Evolutionary conservation across 2,888 invertebrate genomes (phyloP), one percentile per base, ranked within the genome.

Genomic region (Andricus curvator): DNA sequence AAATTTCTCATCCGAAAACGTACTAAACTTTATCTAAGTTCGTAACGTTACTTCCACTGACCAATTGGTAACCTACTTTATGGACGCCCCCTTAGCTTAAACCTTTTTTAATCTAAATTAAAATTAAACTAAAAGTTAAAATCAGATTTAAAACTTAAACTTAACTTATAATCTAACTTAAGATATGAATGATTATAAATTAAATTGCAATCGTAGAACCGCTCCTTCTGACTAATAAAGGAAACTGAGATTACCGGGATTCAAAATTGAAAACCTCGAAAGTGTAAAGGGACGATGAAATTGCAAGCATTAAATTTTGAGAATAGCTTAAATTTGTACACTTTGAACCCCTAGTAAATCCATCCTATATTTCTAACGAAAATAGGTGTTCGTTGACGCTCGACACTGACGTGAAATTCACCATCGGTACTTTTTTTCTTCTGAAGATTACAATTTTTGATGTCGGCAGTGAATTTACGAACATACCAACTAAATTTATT

Each of bases 371-470:
- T 29, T 74, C 56, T 74, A 74, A 68, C 25, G 51, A 70, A 70
- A 70, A 29, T 25, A 51, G n/a, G 51, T 56, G 51, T 56, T 74
- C 51, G 33, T 74, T 74, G 74, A 74, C n/a, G 51, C 51, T 74
- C 51, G 20, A 33, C 17, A 68, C 20, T 74, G 9, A 33, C 56
- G 33, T 37, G 11, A 74, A 56, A 74, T 74, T 74, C 74, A 74
- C 33, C 4, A 74, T 56, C 20, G 56, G 33, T 74, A 56, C 4
- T 74, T 33, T 56, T 74, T 56, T 74, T 37, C 51, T 33, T 48
- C 25, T 51, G 20, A 51, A 25, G 20, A 74, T 56, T 9, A 74
- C n/a, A 56, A 74, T 74, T 56, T 56, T 9, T 33, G 0, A 48
- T 56, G 37, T 51, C 74, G 33, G 20, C n/a, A 74, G 51, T 56